These are phyloP conservation scores for Xanthorhoe designata DNA, from an alignment of 2,888 invertebrate species.

Conservation along the genomic window DNA sequence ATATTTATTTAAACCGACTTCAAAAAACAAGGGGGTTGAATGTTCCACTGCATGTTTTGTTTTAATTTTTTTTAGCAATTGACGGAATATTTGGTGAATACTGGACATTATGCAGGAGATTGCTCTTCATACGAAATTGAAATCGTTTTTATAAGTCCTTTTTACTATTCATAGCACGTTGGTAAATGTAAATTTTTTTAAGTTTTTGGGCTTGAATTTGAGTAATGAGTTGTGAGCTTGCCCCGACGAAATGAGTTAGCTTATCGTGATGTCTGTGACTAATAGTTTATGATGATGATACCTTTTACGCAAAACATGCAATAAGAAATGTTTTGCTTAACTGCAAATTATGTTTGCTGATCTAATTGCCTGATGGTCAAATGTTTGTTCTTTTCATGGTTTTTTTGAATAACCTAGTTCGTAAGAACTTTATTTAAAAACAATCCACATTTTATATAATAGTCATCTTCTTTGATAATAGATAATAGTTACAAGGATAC, in stretches of 20 bases:
- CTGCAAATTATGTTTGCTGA: conserved; percentile 15
- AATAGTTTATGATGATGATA: conserved; percentile 15
- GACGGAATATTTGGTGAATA: too few relatives aligned
- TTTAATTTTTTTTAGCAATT: too few relatives aligned
- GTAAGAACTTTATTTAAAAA: neutral
- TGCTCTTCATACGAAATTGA: too few relatives aligned
- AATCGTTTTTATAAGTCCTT: too few relatives aligned
- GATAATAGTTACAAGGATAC: too few relatives aligned
- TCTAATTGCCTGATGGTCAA: conserved; percentile 8
- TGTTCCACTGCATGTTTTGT: too few relatives aligned
- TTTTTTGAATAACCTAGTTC: neutral
- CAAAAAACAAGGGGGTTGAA: too few relatives aligned
- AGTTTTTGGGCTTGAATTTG: neutral
- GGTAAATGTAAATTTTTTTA: neutral
- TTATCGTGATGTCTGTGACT: conserved; percentile 6
- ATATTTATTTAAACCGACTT: too few relatives aligned
- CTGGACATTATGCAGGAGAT: too few relatives aligned
- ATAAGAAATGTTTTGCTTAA: conserved; percentile 15
- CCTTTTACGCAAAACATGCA: conserved; percentile 1
- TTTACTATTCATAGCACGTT: too few relatives aligned
- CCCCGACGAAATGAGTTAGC: neutral
- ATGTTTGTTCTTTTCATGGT: neutral
- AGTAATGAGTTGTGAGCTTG: conserved; percentile 1
- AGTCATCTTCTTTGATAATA: too few relatives aligned
- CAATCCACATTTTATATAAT: too few relatives aligned